Evolutionary conservation across 2,113 vertebrate species (phyloP).

Genomic region (Xenopus tropicalis): UCB_Xtro_10.0 CM004445.2:101886501-101887000

Average conservation of each 20-base stretch:
- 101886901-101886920: background rate
- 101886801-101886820: conserved; percentile 67
- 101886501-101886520: no score
- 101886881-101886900: background rate
- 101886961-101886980: background rate
- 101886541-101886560: no score
- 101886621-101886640: background rate
- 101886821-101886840: conserved; percentile 51
- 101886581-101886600: background rate
- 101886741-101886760: conserved; percentile 30
- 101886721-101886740: conserved; percentile 38
- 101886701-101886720: conserved; percentile 58
- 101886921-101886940: background rate
- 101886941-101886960: conserved; percentile 19
- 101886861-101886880: conserved; percentile 23
- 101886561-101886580: no score
- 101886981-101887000: conserved; percentile 71
- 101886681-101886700: conserved; percentile 6
- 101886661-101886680: background rate
- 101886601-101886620: background rate
- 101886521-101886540: no score
- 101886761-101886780: conserved; percentile 31
- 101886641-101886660: background rate
- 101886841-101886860: conserved; percentile 60
- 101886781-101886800: conserved; percentile 68